Conservation (phyloP, 2,888 invertebrate genomes). For the Tipula lateralis region DNA sequence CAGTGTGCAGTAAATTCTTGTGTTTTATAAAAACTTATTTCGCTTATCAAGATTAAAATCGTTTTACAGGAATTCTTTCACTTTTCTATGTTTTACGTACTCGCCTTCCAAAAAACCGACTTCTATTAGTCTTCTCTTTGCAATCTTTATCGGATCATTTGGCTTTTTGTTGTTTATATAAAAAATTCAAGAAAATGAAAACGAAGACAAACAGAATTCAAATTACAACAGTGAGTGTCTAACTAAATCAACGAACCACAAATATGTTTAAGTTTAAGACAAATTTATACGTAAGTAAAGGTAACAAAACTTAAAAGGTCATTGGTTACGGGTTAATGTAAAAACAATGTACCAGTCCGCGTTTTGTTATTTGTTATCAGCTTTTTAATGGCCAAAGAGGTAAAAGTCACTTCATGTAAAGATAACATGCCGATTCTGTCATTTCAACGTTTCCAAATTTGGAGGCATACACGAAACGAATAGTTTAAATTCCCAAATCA, state of each 20-base stretch:
- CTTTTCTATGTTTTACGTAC: background rate
- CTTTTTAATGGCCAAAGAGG: no score
- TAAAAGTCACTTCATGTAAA: no score
- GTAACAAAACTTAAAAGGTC: background rate
- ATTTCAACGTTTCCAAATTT: no score
- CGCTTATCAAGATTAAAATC: background rate
- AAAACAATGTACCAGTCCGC: background rate
- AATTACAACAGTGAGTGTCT: background rate
- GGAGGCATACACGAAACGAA: no score
- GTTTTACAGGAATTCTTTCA: background rate
- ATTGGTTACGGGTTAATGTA: background rate
- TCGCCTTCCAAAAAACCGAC: background rate
- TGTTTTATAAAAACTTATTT: background rate
- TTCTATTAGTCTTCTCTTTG: background rate
- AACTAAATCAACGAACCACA: background rate
- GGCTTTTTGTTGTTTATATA: background rate
- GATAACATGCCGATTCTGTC: no score
- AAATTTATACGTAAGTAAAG: background rate
- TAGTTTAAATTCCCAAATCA: no score
- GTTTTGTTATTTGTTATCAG: background rate
- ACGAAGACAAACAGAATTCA: background rate
- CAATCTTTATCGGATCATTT: background rate
- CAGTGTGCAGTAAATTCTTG: background rate
- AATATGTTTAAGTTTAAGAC: background rate
- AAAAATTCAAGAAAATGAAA: background rate